A percentile compares a stretch with the other conserved stretches of the same genome.
These are phyloP conservation scores for Microplitis demolitor DNA, from an alignment of 1,140 invertebrate genomes.

Conservation along the genomic window DNA sequence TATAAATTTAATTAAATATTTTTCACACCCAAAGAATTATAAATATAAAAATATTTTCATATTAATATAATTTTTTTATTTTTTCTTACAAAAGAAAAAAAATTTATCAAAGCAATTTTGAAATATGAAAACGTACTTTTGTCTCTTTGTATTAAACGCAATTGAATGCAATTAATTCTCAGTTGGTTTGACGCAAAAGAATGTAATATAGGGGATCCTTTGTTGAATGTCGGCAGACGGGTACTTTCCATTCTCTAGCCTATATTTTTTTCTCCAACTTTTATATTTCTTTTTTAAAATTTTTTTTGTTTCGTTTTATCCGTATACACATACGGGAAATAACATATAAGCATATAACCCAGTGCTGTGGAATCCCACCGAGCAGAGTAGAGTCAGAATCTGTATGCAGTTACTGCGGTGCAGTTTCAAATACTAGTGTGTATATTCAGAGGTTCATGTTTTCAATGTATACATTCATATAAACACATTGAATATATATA, in stretches of 20 bases:
- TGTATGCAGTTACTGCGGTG: neutral
- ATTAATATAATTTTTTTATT: too few species aligned
- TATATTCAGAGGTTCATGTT: conserved; percentile 13
- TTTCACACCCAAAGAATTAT: neutral
- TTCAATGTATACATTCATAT: neutral
- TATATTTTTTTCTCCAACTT: neutral
- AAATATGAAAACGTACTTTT: neutral
- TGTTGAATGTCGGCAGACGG: conserved; percentile 2
- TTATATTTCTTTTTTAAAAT: neutral
- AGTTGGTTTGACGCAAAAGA: conserved; percentile 27
- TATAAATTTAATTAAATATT: neutral
- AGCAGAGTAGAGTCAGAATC: neutral
- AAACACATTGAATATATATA: neutral
- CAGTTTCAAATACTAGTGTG: neutral
- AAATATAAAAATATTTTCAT: neutral
- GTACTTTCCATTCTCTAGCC: neutral
- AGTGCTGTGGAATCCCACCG: neutral
- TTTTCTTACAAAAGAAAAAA: neutral
- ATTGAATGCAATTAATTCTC: conserved; percentile 25
- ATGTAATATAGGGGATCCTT: conserved; percentile 27
- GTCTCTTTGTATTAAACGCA: neutral
- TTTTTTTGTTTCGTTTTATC: neutral
- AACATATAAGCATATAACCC: neutral
- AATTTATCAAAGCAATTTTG: neutral
- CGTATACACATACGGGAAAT: neutral